Base-by-base conservation (phyloP, 2,797 vertebrate genomes). In the Sphenodon punctatus region DNA sequence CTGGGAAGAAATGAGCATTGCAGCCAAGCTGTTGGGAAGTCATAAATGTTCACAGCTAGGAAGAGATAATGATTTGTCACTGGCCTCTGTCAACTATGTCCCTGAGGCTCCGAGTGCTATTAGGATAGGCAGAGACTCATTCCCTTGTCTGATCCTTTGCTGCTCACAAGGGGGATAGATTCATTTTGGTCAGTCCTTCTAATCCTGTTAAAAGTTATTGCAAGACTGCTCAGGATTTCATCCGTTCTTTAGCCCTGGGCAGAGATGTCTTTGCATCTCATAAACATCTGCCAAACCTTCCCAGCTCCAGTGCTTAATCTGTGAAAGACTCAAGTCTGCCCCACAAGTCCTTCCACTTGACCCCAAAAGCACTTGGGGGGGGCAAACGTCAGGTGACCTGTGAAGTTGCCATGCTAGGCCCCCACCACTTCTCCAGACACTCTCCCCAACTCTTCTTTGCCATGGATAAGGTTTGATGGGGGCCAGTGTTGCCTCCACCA, bases 41-140 rank as follows among this genome's bases (percentile, higher is more conserved):
- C 76, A 23, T 42, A 22, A 67, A 60, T 58, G 42, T 71, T 75
- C 49, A 58, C 36, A 73, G 38, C 67, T 46, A 12, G 61, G 45
- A 78, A 64, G 70, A 56, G 82, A 56, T 34, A 72, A 51, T 68
- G 30, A 27, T 30, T 59, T 43, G 41, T 27, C 63, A 22, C 25
- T 63, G 46, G 25, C 58, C 79, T 75, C 19, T 36, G 9, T 63
- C 78, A 48, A 43, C 32, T 59, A n/a, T 84, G 46, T 67, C 45
- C 13, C 84, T 86, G 80, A 68, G 15, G 71, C 85, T 87, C 88
- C 63, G 71, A 71, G 45, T 12, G 4, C 59, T 72, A 10, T 69
- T 88, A 56, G n/a, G 16, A 1, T 8, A 64, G 27, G 61, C 48
- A 27, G 16, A 64, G 64, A 74, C 61, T 46, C 71, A 53, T 65